phyloP scores from a whole-genome alignment of 1,140 invertebrate genomes.

The Planococcus citri region DNA sequence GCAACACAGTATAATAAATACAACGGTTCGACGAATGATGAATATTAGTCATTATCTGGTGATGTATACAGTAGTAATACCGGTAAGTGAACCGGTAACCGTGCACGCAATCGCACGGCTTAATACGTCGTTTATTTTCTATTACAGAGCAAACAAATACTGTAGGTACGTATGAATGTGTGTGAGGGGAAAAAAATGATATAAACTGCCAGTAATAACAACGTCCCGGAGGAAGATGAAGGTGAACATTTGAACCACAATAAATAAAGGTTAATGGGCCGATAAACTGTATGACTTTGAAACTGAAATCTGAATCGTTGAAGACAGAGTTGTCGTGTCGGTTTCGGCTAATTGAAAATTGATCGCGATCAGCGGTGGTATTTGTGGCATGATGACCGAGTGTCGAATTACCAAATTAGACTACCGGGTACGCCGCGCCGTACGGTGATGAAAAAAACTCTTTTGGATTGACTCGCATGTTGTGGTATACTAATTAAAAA shows the following conservation, averaged over 20 bases:
- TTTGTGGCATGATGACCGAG: too few species aligned
- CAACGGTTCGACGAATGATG: not conserved
- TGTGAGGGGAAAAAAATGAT: not conserved
- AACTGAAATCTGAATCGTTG: not conserved
- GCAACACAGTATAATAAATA: not conserved
- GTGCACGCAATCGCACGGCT: not conserved
- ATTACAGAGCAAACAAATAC: not conserved
- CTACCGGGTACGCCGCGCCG: too few species aligned
- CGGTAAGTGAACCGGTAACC: constrained; percentile 5
- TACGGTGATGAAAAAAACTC: too few species aligned
- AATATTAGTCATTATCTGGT: not conserved
- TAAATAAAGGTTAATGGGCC: constrained; percentile 2
- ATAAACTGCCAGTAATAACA: constrained; percentile 1
- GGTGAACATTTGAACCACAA: not conserved
- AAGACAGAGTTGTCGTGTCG: not conserved
- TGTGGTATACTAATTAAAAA: too few species aligned
- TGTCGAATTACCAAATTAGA: too few species aligned
- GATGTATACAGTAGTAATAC: constrained; percentile 7
- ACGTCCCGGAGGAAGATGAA: not conserved
- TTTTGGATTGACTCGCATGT: too few species aligned
- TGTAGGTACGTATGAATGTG: not conserved
- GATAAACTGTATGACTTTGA: not conserved
- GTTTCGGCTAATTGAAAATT: too few species aligned
- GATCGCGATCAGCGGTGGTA: too few species aligned
- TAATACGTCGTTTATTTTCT: constrained; percentile 7